A percentile compares a stretch with the other conserved stretches of the same genome.
These are phyloP conservation scores for Augochlorella aurata DNA, from an alignment of 2,888 invertebrate genomes.

Conservation along the genomic window DNA sequence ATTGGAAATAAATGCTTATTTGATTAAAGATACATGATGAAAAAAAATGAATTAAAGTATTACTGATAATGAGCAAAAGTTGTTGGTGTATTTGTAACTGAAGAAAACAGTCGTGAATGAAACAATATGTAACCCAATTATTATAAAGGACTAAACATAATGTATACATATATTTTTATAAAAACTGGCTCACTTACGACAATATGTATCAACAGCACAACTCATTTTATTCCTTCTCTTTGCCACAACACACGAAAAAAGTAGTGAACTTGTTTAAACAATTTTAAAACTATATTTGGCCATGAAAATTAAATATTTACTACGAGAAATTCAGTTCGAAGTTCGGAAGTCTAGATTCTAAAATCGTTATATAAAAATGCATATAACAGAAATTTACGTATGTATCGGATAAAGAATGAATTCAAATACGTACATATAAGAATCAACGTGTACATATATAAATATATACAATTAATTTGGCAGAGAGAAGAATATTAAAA, in stretches of 20 bases:
- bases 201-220: constrained; percentile 41
- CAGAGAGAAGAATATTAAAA: constrained; percentile 57
- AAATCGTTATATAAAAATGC: constrained; percentile 4
- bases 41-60: constrained; percentile 28
- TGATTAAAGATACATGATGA: constrained; percentile 36
- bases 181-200: constrained; percentile 14
- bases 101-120: constrained; percentile 23
- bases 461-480: constrained; percentile 59
- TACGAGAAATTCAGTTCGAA: constrained; percentile 22
- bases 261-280: not conserved
- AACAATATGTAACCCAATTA: constrained; percentile 19
- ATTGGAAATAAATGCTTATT: constrained; percentile 54
- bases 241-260: constrained; percentile 46
- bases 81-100: constrained; percentile 41
- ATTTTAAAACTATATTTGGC: constrained; percentile 40
- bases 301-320: constrained; percentile 13
- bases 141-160: constrained; percentile 9
- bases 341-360: constrained; percentile 24
- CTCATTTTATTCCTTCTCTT: constrained; percentile 47
- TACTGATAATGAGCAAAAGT: constrained; percentile 39
- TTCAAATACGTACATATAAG: constrained; percentile 2
- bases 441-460: constrained; percentile 38
- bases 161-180: constrained; percentile 17
- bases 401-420: constrained; percentile 15
- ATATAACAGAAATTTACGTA: constrained; percentile 31